Percentiles rank a stretch among this genome's conserved stretches.
phyloP scores from a whole-genome alignment of 2,888 invertebrate species.

The Sarcophaga variegata region DNA sequence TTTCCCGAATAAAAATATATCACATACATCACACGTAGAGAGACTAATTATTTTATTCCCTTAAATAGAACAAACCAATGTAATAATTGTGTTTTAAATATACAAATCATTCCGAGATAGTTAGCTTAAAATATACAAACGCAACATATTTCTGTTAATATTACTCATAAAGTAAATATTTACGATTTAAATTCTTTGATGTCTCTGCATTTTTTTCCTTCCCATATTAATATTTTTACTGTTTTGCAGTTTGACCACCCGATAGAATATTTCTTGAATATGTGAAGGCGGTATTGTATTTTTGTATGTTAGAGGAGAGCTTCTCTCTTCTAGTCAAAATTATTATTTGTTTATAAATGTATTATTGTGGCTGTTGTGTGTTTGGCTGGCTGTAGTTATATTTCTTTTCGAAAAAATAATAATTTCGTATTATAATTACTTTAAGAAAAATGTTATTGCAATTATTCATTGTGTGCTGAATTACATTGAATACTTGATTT shows the following conservation, averaged over 20 bases:
- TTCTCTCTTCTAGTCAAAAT: conserved; percentile 9
- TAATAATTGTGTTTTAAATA: too few relatives aligned
- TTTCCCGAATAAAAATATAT: too few relatives aligned
- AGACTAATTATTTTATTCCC: too few relatives aligned
- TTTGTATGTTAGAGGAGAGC: neutral
- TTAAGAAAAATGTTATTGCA: conserved; percentile 51
- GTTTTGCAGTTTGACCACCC: conserved; percentile 44
- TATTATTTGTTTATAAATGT: conserved; percentile 31
- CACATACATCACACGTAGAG: too few relatives aligned
- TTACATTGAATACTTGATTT: neutral
- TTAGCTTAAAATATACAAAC: too few relatives aligned
- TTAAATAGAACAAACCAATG: too few relatives aligned
- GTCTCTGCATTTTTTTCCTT: conserved; percentile 14
- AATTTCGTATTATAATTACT: conserved; percentile 61
- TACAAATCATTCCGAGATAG: too few relatives aligned
- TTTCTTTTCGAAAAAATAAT: conserved; percentile 31
- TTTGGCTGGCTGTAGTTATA: neutral
- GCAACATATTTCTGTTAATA: neutral
- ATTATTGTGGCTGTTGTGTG: conserved; percentile 27
- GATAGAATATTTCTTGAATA: conserved; percentile 21
- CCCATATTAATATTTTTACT: conserved; percentile 4
- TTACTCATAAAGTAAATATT: conserved; percentile 18
- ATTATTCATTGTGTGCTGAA: conserved; percentile 39
- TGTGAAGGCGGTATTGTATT: neutral
- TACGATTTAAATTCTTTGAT: conserved; percentile 22